Percentiles rank a stretch among this genome's conserved stretches.
Evolutionary conservation across 2,797 vertebrate genomes (phyloP).

Genomic region (Scomberomorus guttatus): DNA sequence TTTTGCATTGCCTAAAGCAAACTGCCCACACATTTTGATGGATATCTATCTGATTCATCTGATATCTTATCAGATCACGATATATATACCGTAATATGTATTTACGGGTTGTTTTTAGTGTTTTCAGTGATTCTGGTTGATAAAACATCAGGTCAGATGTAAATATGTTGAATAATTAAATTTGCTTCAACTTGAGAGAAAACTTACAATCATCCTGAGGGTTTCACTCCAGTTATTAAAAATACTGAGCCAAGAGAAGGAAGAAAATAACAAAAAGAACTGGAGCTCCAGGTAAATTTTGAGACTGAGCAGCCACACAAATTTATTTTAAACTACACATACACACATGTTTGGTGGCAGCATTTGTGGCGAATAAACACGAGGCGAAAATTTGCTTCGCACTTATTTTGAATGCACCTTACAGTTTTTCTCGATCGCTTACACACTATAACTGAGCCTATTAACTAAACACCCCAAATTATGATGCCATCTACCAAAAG

Average conservation of each 20-base stretch:
- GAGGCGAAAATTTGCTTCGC: background rate
- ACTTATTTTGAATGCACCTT: conserved; percentile 8
- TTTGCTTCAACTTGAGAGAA: background rate
- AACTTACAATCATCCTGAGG: background rate
- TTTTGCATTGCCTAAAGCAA: background rate
- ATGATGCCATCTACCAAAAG: too few relatives aligned
- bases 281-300: too few relatives aligned
- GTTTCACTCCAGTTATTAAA: conserved; percentile 5
- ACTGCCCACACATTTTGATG: background rate
- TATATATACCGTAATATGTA: background rate
- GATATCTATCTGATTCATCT: background rate
- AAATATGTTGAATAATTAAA: background rate
- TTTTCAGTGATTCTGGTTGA: too few relatives aligned
- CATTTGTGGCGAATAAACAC: background rate
- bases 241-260: background rate
- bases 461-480: too few relatives aligned
- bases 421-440: too few relatives aligned
- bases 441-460: too few relatives aligned
- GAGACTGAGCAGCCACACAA: background rate
- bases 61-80: background rate
- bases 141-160: too few relatives aligned
- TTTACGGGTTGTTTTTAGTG: too few relatives aligned
- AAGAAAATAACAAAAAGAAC: background rate
- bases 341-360: background rate
- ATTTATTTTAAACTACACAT: background rate